A percentile compares a stretch with the other conserved stretches of the same genome.
Conservation (phyloP, 2,888 invertebrate species). For the Pegoplata infirma region DNA sequence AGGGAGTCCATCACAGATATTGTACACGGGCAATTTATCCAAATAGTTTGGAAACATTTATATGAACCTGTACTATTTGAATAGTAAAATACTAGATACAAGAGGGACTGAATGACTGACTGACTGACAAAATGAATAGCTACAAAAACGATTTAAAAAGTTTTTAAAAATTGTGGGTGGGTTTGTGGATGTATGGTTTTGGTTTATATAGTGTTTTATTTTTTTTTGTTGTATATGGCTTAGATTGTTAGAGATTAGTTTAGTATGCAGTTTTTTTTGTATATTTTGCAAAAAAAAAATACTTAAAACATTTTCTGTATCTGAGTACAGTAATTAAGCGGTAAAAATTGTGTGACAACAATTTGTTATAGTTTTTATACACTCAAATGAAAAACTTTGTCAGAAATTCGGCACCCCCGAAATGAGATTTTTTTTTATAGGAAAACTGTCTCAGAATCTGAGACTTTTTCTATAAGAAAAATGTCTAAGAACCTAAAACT, state of each 20-base stretch:
- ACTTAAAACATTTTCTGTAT: not conserved
- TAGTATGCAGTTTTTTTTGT: not conserved
- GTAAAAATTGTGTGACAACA: conserved; percentile 5
- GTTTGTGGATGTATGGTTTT: conserved; percentile 3
- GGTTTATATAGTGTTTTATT: not conserved
- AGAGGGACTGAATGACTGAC: no score
- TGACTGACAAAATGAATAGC: not conserved
- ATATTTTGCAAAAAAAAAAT: conserved; percentile 6
- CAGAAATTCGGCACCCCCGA: no score
- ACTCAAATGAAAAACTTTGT: no score
- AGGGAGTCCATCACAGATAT: no score
- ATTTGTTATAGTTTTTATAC: not conserved
- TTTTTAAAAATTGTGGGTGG: conserved; percentile 17
- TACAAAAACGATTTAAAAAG: not conserved
- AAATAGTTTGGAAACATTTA: not conserved
- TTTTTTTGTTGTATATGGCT: no score
- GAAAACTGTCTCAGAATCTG: no score
- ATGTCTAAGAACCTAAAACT: no score
- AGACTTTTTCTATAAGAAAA: no score
- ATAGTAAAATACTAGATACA: no score
- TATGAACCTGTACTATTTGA: not conserved
- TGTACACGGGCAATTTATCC: not conserved
- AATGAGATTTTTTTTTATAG: no score
- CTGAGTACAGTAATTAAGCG: conserved; percentile 24
- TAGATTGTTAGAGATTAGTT: not conserved